phyloP scores from a whole-genome alignment of 2,888 invertebrate species.

The Dromius quadrimaculatus region DNA sequence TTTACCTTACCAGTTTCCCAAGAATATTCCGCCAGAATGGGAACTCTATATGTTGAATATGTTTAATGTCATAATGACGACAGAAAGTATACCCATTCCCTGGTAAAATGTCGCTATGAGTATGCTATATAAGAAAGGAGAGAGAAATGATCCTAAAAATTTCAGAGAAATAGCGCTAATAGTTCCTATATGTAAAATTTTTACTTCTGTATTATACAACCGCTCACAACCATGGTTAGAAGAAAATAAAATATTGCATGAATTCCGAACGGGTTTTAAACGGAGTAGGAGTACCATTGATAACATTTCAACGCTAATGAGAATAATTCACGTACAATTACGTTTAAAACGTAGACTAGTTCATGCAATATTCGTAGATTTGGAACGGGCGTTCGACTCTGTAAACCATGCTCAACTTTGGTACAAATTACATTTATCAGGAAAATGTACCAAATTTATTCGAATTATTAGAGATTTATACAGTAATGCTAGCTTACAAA shows the following conservation, averaged over 20 bases:
- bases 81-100: background rate
- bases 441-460: too few relatives aligned
- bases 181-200: background rate
- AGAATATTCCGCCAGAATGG: background rate
- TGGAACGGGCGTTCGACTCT: background rate
- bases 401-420: background rate
- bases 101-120: background rate
- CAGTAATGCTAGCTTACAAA: too few relatives aligned
- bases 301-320: background rate
- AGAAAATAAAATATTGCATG: background rate
- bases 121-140: background rate
- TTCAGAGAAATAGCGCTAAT: background rate
- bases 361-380: background rate
- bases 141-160: background rate
- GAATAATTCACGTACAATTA: background rate
- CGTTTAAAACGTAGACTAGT: background rate
- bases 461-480: too few relatives aligned
- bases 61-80: background rate
- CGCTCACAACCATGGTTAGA: background rate
- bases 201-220: background rate
- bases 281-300: background rate
- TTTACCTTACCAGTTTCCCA: background rate
- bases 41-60: background rate
- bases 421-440: background rate
- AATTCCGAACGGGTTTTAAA: background rate